A percentile compares a stretch with the other conserved stretches of the same genome.
These are phyloP conservation scores for Malthinus seriepunctatus DNA, from an alignment of 2,888 invertebrate species.

Conservation along the genomic window DNA sequence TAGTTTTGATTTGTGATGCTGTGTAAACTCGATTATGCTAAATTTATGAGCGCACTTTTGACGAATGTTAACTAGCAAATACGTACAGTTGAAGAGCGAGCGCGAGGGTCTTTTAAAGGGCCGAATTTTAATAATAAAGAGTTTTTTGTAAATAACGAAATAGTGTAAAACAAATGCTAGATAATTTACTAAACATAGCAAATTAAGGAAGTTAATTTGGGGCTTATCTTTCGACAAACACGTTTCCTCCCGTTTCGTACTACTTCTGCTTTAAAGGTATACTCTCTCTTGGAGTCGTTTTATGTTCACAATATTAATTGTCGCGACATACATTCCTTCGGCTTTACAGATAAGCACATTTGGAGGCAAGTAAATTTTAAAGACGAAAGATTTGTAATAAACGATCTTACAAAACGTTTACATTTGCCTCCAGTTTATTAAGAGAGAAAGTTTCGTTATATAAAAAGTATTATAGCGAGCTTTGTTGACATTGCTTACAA, in stretches of 20 bases:
- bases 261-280: conserved; percentile 41
- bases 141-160: conserved; percentile 25
- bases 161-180: conserved; percentile 36
- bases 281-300: conserved; percentile 38
- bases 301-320: conserved; percentile 48
- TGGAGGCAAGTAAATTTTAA: conserved; percentile 17
- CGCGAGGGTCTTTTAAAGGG: too few species aligned
- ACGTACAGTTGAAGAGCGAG: too few species aligned
- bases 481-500: conserved; percentile 28
- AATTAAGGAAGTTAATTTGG: conserved; percentile 50
- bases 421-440: conserved; percentile 23
- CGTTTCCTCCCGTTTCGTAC: conserved; percentile 39
- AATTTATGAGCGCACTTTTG: too few species aligned
- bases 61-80: too few species aligned
- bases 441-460: conserved; percentile 20
- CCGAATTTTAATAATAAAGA: conserved; percentile 20
- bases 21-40: too few species aligned
- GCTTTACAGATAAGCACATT: conserved; percentile 22
- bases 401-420: conserved; percentile 16
- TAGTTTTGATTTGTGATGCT: too few species aligned
- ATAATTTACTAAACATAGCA: conserved; percentile 51
- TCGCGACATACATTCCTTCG: conserved; percentile 32
- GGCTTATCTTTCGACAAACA: conserved; percentile 52
- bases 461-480: conserved; percentile 25
- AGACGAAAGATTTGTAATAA: conserved; percentile 20